Evolutionary conservation across 2,888 invertebrate genomes (phyloP).

Genomic region (Venustoraphidia nigricollis): DNA sequence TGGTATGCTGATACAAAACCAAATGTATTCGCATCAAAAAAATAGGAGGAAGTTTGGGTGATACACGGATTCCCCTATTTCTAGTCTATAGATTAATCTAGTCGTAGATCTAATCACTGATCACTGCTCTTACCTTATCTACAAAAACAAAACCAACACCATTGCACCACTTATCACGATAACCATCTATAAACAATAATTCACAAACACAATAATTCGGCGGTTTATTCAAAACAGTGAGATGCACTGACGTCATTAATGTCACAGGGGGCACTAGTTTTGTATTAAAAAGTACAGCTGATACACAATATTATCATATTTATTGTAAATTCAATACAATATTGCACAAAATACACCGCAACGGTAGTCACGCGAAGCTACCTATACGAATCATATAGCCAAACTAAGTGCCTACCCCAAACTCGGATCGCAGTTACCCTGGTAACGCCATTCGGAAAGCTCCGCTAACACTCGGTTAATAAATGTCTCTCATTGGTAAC

Average conservation of each 20-base stretch:
- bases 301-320: neutral
- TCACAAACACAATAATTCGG: slow-evolving; percentile 1
- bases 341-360: too few species aligned
- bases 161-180: neutral
- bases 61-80: too few species aligned
- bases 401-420: slow-evolving; percentile 8
- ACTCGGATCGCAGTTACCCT: slow-evolving; percentile 21
- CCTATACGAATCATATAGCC: slow-evolving; percentile 4
- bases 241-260: slow-evolving; percentile 3
- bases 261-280: neutral
- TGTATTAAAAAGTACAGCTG: neutral
- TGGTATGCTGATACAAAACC: too few species aligned
- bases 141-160: neutral
- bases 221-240: neutral
- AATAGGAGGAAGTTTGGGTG: too few species aligned
- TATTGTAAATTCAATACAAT: too few species aligned
- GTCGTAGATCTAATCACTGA: too few species aligned
- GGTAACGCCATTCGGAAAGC: slow-evolving; percentile 24
- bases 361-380: neutral
- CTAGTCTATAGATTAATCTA: too few species aligned
- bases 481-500: slow-evolving; percentile 17
- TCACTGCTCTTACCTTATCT: too few species aligned
- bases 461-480: slow-evolving; percentile 18
- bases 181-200: neutral
- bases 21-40: too few species aligned